Base-by-base conservation (phyloP, 2,797 vertebrate genomes). In the Trachurus trachurus region DNA sequence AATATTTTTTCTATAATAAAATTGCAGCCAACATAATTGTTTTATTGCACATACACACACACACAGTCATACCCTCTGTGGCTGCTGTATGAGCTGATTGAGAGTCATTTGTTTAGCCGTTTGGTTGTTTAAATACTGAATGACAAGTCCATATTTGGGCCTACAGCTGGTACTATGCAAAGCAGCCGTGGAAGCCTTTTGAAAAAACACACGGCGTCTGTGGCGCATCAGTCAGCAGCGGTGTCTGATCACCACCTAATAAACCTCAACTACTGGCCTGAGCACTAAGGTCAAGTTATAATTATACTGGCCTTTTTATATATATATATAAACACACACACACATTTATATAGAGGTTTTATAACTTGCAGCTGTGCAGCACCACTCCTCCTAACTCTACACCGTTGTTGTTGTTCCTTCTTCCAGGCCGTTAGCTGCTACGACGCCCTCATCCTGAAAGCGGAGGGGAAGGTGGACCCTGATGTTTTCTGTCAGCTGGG, bases 401-500 rank as follows among this genome's bases (percentile, higher is more conserved):
- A 0, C 9, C 76, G 13, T 3, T 26, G 26, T 3, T 26, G 26
- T 45, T 64, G 16, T 26, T 68, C 8, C 74, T 42, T 59, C n/a
- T 1, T 78, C 34, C 4, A 98, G 98, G 98, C 97, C 91, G 94
- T 99, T 92, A 95, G 96, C 96, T 99, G 97, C 96, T 99, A 98
- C 69, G 97, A 98, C 83, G 96, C 97, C 88, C 94, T 98, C 89
- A 97, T 99, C 93, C 94, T 97, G 94, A 99, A 99, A 96, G 96
- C 97, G 82, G 98, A 99, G 93, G 98, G 98, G 91, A 99, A 99
- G 94, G 98, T 99, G 88, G 98, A 99, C 72, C 96, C 97, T 77
- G 97, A 99, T 94, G 95, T 98, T 93, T 98, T 99, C 95, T 99
- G 98, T 96, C 98, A 98, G 91, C 96, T 99, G 92, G 98, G 98